Base-by-base conservation (phyloP, 2,113 vertebrate genomes). In the Poeciliopsis occidentalis region DNA sequence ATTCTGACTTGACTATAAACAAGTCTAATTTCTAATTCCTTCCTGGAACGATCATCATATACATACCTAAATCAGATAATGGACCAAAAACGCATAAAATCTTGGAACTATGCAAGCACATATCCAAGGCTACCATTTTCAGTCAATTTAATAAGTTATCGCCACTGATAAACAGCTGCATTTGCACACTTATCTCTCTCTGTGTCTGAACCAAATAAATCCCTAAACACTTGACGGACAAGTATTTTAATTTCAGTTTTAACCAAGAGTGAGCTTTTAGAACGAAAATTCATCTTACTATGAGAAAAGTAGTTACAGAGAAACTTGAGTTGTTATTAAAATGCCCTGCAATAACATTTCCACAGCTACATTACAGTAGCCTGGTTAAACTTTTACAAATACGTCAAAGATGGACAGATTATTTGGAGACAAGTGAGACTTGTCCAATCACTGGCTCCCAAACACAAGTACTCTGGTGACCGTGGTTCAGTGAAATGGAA, bases 11-110 rank as follows among this genome's bases (percentile, higher is more conserved):
- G 39, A 61, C 37, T 22, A 32, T 66, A 60, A 57, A 64, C 39
- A 68, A 60, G 12, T 26, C 1, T 8, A 69, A 17, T 12, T 12
- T 26, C 1, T 8, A 69, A 17, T 10, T 12, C 72, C 67, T 80
- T 85, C 13, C 65, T 15, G 51, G 75, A 79, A 67, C 62, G 8
- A 65, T 57, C 37, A 30, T 26, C 32, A 66, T 62, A 37, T 72
- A 44, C 2, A 17, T n/a, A 17, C 8, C 7, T 57, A n/a, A 3
- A 24, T 57, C 51, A n/a, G 17, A 24, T 41, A 15, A 41, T 41
- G 13, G 19, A 22, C 1, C 24, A 57, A 57, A 24, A 24, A 54
- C 8, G 7, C 6, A 1, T 19, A 54, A 8, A n/a, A 57, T 57
- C 2, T 57, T 24, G 19, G 2, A 54, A 54, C 7, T 57, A 24